These are phyloP conservation scores for Chelidonichthys spinosus DNA, from an alignment of 2,797 vertebrate genomes.

Conservation along the genomic window DNA sequence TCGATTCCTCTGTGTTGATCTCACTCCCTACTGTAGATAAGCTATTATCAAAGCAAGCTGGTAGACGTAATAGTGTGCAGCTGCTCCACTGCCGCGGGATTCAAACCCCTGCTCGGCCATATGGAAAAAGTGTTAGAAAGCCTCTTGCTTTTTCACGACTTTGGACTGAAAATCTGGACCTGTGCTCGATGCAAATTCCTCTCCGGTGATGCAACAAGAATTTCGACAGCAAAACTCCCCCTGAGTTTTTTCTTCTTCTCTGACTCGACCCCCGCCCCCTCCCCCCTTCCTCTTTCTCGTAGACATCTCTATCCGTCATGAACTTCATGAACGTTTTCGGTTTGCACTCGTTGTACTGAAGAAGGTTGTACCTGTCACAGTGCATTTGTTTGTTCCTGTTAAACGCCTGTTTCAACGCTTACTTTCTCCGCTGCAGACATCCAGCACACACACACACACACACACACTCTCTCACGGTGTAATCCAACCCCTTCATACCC, in stretches of 20 bases:
- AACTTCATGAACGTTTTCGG: conserved; percentile 56
- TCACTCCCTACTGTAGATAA: conserved; percentile 55
- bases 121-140: conserved; percentile 54
- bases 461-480: conserved; percentile 59
- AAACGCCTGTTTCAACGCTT: conserved; percentile 27
- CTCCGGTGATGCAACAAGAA: conserved; percentile 77
- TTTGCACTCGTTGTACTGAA: conserved; percentile 14
- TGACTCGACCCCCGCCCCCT: conserved; percentile 29
- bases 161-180: conserved; percentile 65
- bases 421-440: conserved; percentile 44
- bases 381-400: conserved; percentile 24
- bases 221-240: conserved; percentile 54
- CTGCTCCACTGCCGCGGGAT: conserved; percentile 52
- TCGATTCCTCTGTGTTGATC: conserved; percentile 39
- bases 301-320: conserved; percentile 35
- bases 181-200: conserved; percentile 74
- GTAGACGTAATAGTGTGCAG: conserved; percentile 75
- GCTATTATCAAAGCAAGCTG: conserved; percentile 68
- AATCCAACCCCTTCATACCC: conserved; percentile 73
- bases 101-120: conserved; percentile 33
- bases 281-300: conserved; percentile 26
- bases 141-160: conserved; percentile 56
- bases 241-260: conserved; percentile 1
- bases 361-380: conserved; percentile 28
- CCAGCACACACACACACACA: conserved; percentile 45